Conservation (phyloP, 1,140 invertebrate species). For the Pentalonia nigronervosa region DNA sequence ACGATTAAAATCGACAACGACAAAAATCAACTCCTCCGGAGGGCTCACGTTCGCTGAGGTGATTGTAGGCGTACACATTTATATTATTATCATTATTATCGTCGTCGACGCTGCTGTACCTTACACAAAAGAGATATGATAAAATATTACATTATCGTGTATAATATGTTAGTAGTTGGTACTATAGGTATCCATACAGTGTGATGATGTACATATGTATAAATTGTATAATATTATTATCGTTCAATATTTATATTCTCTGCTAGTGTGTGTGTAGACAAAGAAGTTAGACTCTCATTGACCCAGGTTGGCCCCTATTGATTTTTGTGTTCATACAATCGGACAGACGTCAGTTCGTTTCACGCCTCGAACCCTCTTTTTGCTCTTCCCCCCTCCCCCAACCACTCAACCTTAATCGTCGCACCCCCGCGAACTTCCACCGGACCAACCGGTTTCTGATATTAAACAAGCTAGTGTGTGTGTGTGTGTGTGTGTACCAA, state of each 20-base stretch:
- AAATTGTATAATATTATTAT: neutral
- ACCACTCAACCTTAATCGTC: neutral
- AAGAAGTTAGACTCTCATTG: conserved; percentile 16
- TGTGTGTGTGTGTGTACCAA: neutral
- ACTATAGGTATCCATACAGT: neutral
- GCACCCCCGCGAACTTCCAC: neutral
- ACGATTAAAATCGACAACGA: neutral
- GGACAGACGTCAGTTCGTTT: conserved; percentile 36
- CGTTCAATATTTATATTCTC: neutral
- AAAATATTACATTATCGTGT: neutral
- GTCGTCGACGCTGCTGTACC: neutral
- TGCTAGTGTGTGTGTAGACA: neutral
- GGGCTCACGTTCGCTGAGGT: neutral
- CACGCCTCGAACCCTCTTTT: conserved; percentile 31
- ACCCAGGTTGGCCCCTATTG: conserved; percentile 39
- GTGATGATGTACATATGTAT: neutral
- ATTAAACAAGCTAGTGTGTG: neutral
- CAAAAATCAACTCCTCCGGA: neutral
- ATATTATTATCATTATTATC: conserved; percentile 20
- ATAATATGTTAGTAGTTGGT: neutral
- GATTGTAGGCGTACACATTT: neutral
- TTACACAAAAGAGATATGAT: neutral
- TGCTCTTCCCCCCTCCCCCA: neutral
- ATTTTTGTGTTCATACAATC: conserved; percentile 51
- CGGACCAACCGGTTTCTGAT: neutral